These are phyloP conservation scores for Empidonax alnorum DNA, from an alignment of 2,113 vertebrate genomes.

Conservation along the genomic window DNA sequence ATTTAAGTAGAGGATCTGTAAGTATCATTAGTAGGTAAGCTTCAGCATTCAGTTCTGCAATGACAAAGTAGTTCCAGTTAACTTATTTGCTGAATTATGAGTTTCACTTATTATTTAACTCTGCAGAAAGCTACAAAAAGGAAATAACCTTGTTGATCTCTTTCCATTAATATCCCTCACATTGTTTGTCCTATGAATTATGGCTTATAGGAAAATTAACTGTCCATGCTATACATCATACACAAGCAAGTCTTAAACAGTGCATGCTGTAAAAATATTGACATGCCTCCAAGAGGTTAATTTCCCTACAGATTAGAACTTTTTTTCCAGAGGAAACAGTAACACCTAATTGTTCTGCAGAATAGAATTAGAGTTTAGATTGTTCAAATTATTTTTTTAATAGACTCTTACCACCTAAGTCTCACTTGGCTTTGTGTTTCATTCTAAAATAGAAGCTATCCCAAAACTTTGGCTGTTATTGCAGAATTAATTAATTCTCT, in stretches of 20 bases:
- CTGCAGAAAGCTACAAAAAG: conserved; percentile 49
- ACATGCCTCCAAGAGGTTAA: conserved; percentile 35
- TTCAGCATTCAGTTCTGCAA: background rate
- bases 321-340: conserved; percentile 53
- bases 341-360: conserved; percentile 26
- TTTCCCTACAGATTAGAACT: background rate
- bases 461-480: background rate
- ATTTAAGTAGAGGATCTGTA: background rate
- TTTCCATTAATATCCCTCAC: conserved; percentile 52
- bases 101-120: conserved; percentile 53
- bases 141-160: conserved; percentile 51
- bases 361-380: background rate
- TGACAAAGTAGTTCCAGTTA: conserved; percentile 22
- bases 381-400: background rate
- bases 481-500: background rate
- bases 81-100: conserved; percentile 56
- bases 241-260: conserved; percentile 14
- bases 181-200: conserved; percentile 60
- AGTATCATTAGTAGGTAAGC: background rate
- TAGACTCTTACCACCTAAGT: background rate
- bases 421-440: background rate
- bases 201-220: conserved; percentile 57
- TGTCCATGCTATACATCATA: conserved; percentile 23
- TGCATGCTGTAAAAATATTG: conserved; percentile 51
- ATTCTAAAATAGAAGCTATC: background rate